Evolutionary conservation across 2,797 vertebrate genomes (phyloP).

Genomic region (Columba guinea): DNA sequence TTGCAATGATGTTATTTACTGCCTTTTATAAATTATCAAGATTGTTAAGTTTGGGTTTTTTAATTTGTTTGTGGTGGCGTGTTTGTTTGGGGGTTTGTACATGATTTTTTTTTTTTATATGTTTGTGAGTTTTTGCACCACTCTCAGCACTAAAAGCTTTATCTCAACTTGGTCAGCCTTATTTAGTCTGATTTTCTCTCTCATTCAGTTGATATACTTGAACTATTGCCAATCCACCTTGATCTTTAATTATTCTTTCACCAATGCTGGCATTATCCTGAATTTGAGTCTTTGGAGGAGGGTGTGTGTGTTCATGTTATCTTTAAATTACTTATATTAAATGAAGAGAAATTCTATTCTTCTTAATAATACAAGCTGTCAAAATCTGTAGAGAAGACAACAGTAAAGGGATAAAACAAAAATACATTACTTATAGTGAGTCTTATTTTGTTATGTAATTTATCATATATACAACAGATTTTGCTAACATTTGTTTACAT

Average conservation of each 20-base stretch:
- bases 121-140: background rate
- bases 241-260: conserved; percentile 4
- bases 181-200: background rate
- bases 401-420: background rate
- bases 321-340: background rate
- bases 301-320: background rate
- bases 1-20: background rate
- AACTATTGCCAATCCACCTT: background rate
- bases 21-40: background rate
- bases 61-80: background rate
- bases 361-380: background rate
- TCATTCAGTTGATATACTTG: background rate
- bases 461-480: background rate
- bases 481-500: background rate
- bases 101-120: background rate
- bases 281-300: background rate
- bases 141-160: background rate
- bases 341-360: background rate
- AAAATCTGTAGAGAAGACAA: background rate
- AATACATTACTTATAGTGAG: background rate
- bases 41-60: fast-evolving
- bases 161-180: background rate
- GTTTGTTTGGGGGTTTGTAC: fast-evolving
- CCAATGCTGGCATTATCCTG: background rate
- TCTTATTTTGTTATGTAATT: background rate